Evolutionary conservation across 2,797 vertebrate genomes (phyloP).

Genomic region (Miichthys miiuy): DNA sequence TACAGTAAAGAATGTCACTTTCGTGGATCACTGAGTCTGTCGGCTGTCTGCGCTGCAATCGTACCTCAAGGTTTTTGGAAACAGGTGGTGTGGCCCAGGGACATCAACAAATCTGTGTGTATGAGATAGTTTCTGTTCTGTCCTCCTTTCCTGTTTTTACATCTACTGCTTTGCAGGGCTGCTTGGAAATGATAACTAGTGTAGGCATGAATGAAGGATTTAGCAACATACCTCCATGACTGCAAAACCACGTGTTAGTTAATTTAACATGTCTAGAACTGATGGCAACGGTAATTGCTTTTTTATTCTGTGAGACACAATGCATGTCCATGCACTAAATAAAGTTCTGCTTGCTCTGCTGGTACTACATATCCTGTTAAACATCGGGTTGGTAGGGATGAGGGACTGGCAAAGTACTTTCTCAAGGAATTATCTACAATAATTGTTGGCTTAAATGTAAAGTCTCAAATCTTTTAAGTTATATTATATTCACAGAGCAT

Average conservation of each 20-base stretch:
- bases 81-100: conserved; percentile 31
- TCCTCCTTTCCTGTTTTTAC: neutral
- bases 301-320: neutral
- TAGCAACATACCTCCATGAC: neutral
- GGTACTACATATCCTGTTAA: conserved; percentile 10
- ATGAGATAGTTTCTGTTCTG: neutral
- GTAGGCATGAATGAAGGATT: neutral
- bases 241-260: neutral
- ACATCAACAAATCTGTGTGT: neutral
- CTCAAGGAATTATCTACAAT: conserved; percentile 47
- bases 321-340: neutral
- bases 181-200: neutral
- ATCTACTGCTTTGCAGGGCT: neutral
- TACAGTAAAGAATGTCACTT: conserved; percentile 34
- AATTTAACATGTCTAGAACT: neutral
- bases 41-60: conserved; percentile 18
- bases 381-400: conserved; percentile 13
- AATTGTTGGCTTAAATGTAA: conserved; percentile 43
- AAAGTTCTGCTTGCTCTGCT: conserved; percentile 16
- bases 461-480: conserved; percentile 35
- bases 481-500: conserved; percentile 37
- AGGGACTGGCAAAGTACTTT: conserved; percentile 37
- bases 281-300: neutral
- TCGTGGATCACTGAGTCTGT: conserved; percentile 41
- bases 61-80: conserved; percentile 39